A percentile compares a stretch with the other conserved stretches of the same genome.
These are phyloP conservation scores for Aspiorhynchus laticeps DNA, from an alignment of 2,113 vertebrate genomes.

Conservation along the genomic window DNA sequence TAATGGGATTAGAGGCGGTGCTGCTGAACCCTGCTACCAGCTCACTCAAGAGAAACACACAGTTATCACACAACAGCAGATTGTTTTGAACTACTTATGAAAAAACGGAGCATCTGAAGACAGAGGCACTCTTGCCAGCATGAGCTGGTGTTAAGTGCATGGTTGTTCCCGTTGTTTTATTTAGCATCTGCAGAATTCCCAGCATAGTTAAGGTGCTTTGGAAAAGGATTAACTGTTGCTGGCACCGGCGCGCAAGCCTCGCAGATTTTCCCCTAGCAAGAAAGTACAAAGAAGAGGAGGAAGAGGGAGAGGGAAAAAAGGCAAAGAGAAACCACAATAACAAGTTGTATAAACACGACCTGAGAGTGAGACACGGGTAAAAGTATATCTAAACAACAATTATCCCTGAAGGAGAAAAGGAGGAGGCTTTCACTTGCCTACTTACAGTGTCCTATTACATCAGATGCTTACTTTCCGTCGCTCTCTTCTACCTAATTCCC, in stretches of 20 bases:
- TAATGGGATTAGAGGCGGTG: constrained; percentile 58
- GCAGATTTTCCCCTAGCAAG: constrained; percentile 58
- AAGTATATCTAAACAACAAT: constrained; percentile 53
- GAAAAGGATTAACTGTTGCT: constrained; percentile 63
- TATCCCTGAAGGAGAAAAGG: constrained; percentile 52
- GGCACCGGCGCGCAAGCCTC: constrained; percentile 51
- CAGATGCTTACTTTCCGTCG: neutral
- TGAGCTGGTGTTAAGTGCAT: constrained; percentile 60
- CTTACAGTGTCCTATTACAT: constrained; percentile 36
- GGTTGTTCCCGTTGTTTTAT: constrained; percentile 61
- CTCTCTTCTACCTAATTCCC: neutral
- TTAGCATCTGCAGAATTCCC: constrained; percentile 63
- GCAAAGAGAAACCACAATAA: constrained; percentile 49
- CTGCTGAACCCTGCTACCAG: constrained; percentile 52
- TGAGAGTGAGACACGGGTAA: constrained; percentile 39
- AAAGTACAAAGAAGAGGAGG: constrained; percentile 55
- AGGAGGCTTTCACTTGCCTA: constrained; percentile 50
- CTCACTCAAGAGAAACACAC: constrained; percentile 54
- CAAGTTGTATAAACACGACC: constrained; percentile 57
- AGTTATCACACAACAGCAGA: constrained; percentile 64
- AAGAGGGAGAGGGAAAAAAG: constrained; percentile 48
- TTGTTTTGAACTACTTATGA: constrained; percentile 62
- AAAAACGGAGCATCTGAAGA: constrained; percentile 54
- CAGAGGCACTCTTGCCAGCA: constrained; percentile 53
- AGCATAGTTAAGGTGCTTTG: constrained; percentile 66